Evolutionary conservation across 2,888 invertebrate species (phyloP).

Genomic region (Andrena praecox): DNA sequence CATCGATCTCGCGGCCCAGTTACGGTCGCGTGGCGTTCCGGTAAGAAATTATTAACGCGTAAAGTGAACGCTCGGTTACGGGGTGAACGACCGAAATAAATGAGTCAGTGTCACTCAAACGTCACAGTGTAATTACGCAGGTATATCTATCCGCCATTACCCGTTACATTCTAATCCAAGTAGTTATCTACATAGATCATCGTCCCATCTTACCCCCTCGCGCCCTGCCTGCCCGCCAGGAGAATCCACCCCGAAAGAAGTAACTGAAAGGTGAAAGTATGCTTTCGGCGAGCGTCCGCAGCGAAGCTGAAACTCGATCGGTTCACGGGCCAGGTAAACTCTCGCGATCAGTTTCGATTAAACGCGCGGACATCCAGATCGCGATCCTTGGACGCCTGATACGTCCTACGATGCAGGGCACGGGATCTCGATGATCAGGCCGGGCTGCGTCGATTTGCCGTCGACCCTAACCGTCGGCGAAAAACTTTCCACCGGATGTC

Average conservation of each 20-base stretch:
- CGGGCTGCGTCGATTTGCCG: neutral
- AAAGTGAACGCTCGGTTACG: conserved; percentile 32
- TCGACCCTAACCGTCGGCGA: neutral
- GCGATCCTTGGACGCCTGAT: conserved; percentile 13
- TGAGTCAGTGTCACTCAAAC: conserved; percentile 81
- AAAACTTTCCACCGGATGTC: conserved; percentile 43
- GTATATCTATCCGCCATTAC: conserved; percentile 64
- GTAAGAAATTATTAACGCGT: conserved; percentile 21
- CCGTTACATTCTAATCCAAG: conserved; percentile 77
- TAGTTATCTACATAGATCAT: conserved; percentile 57
- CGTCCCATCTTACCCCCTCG: conserved; percentile 11
- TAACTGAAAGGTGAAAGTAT: conserved; percentile 14
- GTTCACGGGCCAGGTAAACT: conserved; percentile 1
- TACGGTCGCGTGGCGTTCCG: conserved; percentile 11
- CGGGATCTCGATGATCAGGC: no score
- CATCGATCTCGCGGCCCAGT: neutral
- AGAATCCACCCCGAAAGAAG: neutral
- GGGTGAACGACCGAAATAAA: conserved; percentile 74
- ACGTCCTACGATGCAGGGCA: neutral
- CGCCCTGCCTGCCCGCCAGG: neutral
- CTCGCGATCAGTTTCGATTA: conserved; percentile 13
- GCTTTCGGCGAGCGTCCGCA: neutral
- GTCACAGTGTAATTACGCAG: conserved; percentile 78
- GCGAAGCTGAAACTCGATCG: conserved; percentile 32
- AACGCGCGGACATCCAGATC: conserved; percentile 12